Conservation (phyloP, 2,888 invertebrate genomes). For the Tricholauxania praeusta region DNA sequence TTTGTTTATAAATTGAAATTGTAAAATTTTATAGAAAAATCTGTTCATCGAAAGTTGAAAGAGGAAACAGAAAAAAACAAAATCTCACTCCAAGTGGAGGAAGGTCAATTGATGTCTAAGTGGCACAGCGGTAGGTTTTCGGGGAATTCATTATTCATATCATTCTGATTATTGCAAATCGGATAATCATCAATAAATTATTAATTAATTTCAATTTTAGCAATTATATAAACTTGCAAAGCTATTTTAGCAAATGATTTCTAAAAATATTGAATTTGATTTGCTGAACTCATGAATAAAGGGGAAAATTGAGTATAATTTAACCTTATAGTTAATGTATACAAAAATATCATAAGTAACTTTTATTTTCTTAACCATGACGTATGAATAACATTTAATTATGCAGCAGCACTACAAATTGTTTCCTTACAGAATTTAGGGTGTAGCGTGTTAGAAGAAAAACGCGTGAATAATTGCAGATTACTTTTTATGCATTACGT, state of each 20-base stretch:
- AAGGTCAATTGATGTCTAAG: not conserved
- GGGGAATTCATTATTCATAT: not conserved
- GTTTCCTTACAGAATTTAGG: too few relatives aligned
- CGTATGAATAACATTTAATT: too few relatives aligned
- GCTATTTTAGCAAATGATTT: not conserved
- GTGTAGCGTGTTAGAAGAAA: too few relatives aligned
- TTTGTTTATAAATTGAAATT: conserved; percentile 20
- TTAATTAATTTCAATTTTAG: not conserved
- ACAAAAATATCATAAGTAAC: too few relatives aligned
- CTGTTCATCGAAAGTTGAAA: not conserved
- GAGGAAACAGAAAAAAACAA: not conserved
- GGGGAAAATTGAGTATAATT: too few relatives aligned
- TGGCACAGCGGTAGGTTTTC: not conserved
- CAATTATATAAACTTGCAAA: not conserved
- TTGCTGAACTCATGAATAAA: too few relatives aligned
- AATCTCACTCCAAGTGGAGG: not conserved
- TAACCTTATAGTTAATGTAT: too few relatives aligned
- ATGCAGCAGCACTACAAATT: too few relatives aligned
- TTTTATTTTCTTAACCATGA: too few relatives aligned
- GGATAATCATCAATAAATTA: not conserved
- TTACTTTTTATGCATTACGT: too few relatives aligned
- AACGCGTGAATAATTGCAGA: too few relatives aligned
- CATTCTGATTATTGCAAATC: not conserved
- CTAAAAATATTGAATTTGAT: too few relatives aligned
- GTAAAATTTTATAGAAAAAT: conserved; percentile 5